These are phyloP conservation scores for Rhizoglyphus robini DNA, from an alignment of 1,140 invertebrate species.

Conservation along the genomic window DNA sequence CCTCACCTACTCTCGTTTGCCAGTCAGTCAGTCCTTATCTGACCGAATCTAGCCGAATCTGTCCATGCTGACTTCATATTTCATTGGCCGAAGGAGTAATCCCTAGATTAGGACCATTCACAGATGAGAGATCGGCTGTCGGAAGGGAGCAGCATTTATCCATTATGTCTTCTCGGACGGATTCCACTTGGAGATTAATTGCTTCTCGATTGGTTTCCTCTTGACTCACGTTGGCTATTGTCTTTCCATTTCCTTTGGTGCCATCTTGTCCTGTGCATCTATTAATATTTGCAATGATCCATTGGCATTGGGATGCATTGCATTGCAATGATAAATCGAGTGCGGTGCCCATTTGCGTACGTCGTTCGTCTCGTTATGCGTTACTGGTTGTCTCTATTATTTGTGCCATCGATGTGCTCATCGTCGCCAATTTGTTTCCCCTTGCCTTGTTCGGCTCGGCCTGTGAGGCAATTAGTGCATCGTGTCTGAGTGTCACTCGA, in stretches of 20 bases:
- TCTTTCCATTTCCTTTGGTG: background rate
- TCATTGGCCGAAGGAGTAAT: too few relatives aligned
- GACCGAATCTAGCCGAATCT: too few relatives aligned
- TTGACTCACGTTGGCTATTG: background rate
- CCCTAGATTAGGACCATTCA: too few relatives aligned
- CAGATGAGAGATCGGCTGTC: too few relatives aligned
- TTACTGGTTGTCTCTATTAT: background rate
- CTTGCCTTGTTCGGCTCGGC: background rate
- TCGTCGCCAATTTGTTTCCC: slow-evolving; percentile 1
- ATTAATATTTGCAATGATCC: too few relatives aligned
- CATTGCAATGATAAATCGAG: background rate
- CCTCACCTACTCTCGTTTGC: too few relatives aligned
- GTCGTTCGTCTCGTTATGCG: background rate
- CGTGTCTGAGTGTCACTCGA: background rate
- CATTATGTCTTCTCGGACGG: background rate
- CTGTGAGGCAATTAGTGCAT: slow-evolving; percentile 2
- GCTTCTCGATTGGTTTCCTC: background rate
- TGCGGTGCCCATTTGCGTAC: background rate
- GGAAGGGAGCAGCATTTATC: too few relatives aligned
- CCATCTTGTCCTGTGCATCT: too few relatives aligned
- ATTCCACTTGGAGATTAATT: background rate
- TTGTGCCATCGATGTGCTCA: background rate
- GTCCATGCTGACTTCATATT: too few relatives aligned
- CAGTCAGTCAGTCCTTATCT: too few relatives aligned
- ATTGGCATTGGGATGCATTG: too few relatives aligned